Conservation (phyloP, 2,888 invertebrate genomes). For the Spatulosminthurus flaviceps region DNA sequence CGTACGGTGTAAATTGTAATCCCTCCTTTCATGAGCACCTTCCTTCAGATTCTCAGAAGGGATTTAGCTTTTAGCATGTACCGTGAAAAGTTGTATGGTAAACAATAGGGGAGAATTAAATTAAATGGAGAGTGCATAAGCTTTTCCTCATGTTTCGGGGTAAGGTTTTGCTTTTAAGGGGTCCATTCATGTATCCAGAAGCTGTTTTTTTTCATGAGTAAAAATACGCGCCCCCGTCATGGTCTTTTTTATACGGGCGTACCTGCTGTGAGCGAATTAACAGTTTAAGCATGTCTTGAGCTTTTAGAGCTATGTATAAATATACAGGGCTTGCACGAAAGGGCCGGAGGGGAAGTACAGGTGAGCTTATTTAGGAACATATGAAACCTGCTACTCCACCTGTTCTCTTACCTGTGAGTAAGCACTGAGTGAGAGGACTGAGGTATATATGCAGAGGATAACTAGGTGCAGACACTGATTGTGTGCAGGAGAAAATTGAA, state of each 20-base stretch:
- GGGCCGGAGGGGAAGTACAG: not conserved
- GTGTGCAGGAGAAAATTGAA: too few species aligned
- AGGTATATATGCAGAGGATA: not conserved
- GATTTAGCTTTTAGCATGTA: too few species aligned
- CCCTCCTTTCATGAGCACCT: not conserved
- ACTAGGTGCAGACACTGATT: not conserved
- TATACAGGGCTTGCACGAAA: not conserved
- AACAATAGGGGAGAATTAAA: not conserved
- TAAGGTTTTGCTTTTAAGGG: constrained; percentile 3
- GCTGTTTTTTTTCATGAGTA: too few species aligned
- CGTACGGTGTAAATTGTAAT: not conserved
- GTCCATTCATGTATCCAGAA: constrained; percentile 37
- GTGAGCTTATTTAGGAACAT: not conserved
- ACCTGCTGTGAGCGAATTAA: too few species aligned
- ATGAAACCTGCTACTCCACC: not conserved
- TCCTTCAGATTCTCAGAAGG: not conserved
- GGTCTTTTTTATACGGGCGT: not conserved
- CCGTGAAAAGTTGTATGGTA: not conserved
- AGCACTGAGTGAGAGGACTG: not conserved
- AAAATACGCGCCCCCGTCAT: not conserved
- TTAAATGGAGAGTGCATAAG: not conserved
- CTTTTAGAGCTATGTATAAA: not conserved
- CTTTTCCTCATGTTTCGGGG: not conserved
- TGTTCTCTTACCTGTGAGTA: not conserved
- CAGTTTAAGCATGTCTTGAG: too few species aligned